Evolutionary conservation across 2,113 vertebrate species (phyloP).

Genomic region (Sminthopsis crassicaudata): DNA sequence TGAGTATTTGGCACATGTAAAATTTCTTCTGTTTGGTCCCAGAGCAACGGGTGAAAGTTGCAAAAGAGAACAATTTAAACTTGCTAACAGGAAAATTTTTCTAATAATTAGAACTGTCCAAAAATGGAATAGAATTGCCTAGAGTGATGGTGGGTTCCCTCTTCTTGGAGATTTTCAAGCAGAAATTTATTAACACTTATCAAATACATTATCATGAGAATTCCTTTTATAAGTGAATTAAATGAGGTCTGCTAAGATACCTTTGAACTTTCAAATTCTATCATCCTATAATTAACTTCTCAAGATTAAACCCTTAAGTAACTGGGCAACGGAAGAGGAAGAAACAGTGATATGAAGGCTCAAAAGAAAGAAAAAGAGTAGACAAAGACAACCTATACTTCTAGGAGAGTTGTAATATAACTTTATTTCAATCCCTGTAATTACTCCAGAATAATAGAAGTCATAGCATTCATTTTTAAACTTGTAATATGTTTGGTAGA

Average conservation of each 20-base stretch:
- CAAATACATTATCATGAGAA: not conserved
- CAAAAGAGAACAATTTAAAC: not conserved
- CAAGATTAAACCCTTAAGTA: not conserved
- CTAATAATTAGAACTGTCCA: not conserved
- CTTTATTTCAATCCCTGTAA: not conserved
- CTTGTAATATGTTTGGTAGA: not conserved
- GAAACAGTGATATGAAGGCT: not conserved
- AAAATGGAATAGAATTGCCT: not conserved
- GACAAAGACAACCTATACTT: not conserved
- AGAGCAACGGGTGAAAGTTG: not conserved
- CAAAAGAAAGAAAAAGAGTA: not conserved
- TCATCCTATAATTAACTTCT: not conserved
- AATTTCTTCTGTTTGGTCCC: not conserved
- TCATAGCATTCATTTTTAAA: not conserved
- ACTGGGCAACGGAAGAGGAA: not conserved
- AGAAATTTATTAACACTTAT: not conserved
- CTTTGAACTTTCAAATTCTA: not conserved
- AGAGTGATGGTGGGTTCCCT: not conserved
- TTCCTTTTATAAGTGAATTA: not conserved
- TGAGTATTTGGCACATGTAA: not conserved
- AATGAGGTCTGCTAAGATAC: not conserved
- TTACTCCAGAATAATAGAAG: not conserved
- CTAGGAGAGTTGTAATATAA: not conserved
- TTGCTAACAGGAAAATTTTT: not conserved
- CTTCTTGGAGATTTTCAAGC: not conserved